phyloP scores from a whole-genome alignment of 2,888 invertebrate genomes.

The Mactromeris polynyma region DNA sequence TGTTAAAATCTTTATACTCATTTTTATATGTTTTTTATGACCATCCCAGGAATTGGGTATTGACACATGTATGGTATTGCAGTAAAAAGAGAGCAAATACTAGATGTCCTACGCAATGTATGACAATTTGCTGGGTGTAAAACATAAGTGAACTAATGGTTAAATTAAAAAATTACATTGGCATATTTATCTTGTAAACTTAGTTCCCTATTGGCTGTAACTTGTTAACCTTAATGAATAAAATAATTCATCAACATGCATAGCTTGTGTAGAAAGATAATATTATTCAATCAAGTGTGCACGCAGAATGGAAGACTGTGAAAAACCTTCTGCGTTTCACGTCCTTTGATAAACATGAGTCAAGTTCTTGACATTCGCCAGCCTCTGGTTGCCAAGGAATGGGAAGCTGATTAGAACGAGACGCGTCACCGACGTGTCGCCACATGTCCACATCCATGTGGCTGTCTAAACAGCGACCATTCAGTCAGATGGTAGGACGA shows the following conservation, averaged over 20 bases:
- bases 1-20: background rate
- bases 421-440: constrained; percentile 46
- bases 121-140: too few species aligned
- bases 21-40: background rate
- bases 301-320: background rate
- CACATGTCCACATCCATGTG: constrained; percentile 27
- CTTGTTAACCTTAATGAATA: background rate
- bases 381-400: constrained; percentile 49
- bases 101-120: too few species aligned
- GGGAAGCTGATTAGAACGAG: constrained; percentile 38
- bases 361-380: constrained; percentile 29
- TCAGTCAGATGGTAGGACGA: background rate
- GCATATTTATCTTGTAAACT: too few species aligned
- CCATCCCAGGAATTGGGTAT: too few species aligned
- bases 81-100: too few species aligned
- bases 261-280: background rate
- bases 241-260: background rate
- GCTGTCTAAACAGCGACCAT: constrained; percentile 27
- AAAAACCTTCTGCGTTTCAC: background rate
- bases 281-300: background rate
- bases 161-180: too few species aligned
- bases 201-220: too few species aligned
- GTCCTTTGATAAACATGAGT: background rate
- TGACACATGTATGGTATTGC: too few species aligned
- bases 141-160: too few species aligned